Conservation (phyloP, 1,140 invertebrate species). For the Drosophila miranda region DNA sequence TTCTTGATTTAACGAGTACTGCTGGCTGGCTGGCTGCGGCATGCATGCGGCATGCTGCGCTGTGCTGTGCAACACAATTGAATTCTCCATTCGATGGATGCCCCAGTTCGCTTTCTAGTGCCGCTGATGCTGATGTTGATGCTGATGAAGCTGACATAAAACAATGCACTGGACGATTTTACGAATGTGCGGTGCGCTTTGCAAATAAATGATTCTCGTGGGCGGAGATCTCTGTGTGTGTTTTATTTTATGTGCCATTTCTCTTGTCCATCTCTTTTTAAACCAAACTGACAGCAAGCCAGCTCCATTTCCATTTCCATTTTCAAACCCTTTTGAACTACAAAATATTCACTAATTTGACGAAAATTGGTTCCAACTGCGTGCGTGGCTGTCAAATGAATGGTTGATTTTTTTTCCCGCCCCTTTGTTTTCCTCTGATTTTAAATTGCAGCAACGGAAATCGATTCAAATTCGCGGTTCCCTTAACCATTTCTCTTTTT, state of each 20-base stretch:
- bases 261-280: constrained; percentile 25
- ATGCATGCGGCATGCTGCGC: constrained; percentile 7
- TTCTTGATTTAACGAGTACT: too few relatives aligned
- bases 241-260: constrained; percentile 32
- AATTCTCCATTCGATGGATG: constrained; percentile 46
- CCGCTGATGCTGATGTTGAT: constrained; percentile 44
- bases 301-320: constrained; percentile 24
- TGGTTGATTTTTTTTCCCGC: constrained; percentile 41
- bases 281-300: constrained; percentile 56
- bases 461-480: constrained; percentile 50
- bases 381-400: constrained; percentile 41
- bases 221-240: constrained; percentile 8
- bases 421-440: constrained; percentile 42
- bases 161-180: constrained; percentile 64
- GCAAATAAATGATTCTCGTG: constrained; percentile 50
- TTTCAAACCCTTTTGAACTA: constrained; percentile 17
- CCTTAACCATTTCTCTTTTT: constrained; percentile 14
- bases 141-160: constrained; percentile 74
- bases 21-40: too few relatives aligned
- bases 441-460: constrained; percentile 47
- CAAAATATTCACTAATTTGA: constrained; percentile 72
- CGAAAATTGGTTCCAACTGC: constrained; percentile 53
- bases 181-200: constrained; percentile 42
- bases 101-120: constrained; percentile 45
- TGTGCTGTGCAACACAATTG: constrained; percentile 44